Evolutionary conservation across 2,113 vertebrate species (phyloP).

Genomic region (Mirza zaza): DNA sequence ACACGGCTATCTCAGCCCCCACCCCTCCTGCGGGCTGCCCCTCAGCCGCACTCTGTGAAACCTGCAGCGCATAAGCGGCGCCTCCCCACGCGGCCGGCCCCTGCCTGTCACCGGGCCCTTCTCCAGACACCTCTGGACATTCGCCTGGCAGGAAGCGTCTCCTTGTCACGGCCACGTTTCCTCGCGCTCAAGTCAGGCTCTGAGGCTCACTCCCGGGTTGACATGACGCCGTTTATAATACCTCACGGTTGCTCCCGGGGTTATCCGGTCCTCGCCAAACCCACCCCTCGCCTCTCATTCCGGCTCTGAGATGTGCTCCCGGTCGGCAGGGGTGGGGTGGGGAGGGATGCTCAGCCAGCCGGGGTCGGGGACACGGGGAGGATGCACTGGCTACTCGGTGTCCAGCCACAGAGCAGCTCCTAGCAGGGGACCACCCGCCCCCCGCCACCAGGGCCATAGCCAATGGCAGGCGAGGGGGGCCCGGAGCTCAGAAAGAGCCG

Average conservation of each 20-base stretch:
- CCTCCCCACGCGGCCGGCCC: fast-evolving
- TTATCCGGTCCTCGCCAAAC: neutral
- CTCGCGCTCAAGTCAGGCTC: slow-evolving; percentile 52
- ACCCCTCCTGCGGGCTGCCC: neutral
- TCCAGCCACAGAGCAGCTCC: neutral
- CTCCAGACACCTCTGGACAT: slow-evolving; percentile 57
- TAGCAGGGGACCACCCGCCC: neutral
- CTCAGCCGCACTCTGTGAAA: slow-evolving; percentile 49
- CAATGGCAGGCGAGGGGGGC: too few species aligned
- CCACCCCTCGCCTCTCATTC: slow-evolving; percentile 39
- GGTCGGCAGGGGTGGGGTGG: neutral
- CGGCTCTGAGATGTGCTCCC: neutral
- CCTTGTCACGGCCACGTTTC: slow-evolving; percentile 44
- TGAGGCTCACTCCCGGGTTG: slow-evolving; percentile 57
- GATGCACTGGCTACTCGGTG: neutral
- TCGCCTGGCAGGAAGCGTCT: slow-evolving; percentile 61
- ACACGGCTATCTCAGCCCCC: fast-evolving
- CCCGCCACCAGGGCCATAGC: neutral
- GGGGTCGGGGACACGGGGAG: neutral
- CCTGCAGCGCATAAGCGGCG: slow-evolving; percentile 47
- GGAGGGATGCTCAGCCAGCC: neutral
- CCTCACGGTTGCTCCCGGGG: neutral
- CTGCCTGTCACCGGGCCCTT: neutral
- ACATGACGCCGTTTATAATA: slow-evolving; percentile 48
- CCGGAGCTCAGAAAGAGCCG: neutral